phyloP scores from a whole-genome alignment of 2,888 invertebrate genomes.

The Cataglyphis rosenhaueri region DNA sequence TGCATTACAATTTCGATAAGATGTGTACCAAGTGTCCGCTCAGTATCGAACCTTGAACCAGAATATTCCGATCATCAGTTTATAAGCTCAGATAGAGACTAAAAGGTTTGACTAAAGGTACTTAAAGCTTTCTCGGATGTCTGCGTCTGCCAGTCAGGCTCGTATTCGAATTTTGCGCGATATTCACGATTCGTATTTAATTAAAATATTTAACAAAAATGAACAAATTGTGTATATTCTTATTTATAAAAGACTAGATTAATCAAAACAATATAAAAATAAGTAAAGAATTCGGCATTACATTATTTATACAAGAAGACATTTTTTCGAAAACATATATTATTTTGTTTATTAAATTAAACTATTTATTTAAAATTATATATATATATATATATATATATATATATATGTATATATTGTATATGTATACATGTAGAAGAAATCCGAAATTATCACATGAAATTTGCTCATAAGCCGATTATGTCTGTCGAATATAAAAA shows the following conservation, averaged over 20 bases:
- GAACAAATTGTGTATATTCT: background rate
- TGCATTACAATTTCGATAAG: slow-evolving; percentile 66
- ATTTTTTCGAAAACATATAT: background rate
- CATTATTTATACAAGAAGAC: background rate
- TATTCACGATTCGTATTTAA: background rate
- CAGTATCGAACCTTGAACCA: slow-evolving; percentile 21
- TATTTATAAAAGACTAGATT: background rate
- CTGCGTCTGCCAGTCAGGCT: background rate
- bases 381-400: background rate
- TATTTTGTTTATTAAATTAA: background rate
- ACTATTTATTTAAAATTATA: background rate
- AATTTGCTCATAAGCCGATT: background rate
- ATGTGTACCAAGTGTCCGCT: slow-evolving; percentile 56
- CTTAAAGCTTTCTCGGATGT: slow-evolving; percentile 23
- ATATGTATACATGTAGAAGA: background rate
- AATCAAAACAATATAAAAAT: background rate
- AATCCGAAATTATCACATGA: background rate
- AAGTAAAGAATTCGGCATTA: background rate
- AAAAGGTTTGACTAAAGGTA: slow-evolving; percentile 37
- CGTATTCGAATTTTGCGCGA: background rate
- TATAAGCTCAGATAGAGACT: slow-evolving; percentile 43
- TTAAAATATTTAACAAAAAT: background rate
- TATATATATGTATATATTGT: background rate
- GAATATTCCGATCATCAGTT: slow-evolving; percentile 28
- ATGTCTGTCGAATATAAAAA: background rate